Evolutionary conservation across 2,797 vertebrate genomes (phyloP).

Genomic region (Sebastes trivittatus): DNA sequence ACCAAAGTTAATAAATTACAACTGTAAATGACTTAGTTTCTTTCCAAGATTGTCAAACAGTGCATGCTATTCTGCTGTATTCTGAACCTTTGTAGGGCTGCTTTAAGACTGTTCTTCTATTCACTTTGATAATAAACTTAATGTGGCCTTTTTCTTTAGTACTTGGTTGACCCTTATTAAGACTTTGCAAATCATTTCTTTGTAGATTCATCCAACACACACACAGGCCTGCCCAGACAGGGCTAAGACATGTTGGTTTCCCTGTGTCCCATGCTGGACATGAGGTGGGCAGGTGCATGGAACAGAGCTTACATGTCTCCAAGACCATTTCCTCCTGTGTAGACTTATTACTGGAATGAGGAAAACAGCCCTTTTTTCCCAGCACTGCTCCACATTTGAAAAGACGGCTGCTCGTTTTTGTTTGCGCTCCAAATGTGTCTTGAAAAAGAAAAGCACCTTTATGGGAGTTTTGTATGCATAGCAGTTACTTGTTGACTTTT

Average conservation of each 20-base stretch:
- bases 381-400: background rate
- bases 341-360: conserved; percentile 7
- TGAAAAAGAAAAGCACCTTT: background rate
- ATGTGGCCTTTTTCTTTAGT: background rate
- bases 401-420: background rate
- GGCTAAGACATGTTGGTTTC: background rate
- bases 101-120: background rate
- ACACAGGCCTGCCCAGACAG: background rate
- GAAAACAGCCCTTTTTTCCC: background rate
- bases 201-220: background rate
- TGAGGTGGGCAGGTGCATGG: background rate
- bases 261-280: background rate
- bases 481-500: background rate
- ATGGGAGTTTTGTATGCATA: background rate
- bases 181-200: background rate
- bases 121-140: background rate
- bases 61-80: background rate
- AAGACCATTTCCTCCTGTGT: background rate
- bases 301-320: background rate
- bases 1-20: background rate
- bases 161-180: background rate
- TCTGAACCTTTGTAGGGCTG: background rate
- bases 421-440: background rate
- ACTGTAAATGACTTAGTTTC: background rate
- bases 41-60: background rate